Percentiles rank a stretch among this genome's conserved stretches.
Evolutionary conservation across 2,888 invertebrate species (phyloP).

Genomic region (Antheraea assamensis): DNA sequence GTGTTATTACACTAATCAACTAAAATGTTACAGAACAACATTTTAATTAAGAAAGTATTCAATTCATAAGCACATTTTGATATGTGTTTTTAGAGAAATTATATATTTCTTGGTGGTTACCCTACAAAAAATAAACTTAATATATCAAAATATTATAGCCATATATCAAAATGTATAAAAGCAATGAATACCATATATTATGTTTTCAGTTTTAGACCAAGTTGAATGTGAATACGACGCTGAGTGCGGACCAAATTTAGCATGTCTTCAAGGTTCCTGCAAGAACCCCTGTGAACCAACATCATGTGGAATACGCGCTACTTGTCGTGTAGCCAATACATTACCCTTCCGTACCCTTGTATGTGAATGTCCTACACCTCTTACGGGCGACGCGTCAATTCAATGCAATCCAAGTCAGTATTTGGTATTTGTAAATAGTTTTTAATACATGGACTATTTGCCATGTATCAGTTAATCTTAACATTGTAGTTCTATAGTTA

Average conservation of each 20-base stretch:
- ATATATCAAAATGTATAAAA: neutral
- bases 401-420: conserved; percentile 90
- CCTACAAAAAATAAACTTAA: neutral
- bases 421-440: neutral
- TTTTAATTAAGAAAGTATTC: neutral
- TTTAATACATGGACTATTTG: neutral
- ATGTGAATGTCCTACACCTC: conserved; percentile 92
- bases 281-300: conserved; percentile 90
- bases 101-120: neutral
- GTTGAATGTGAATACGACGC: conserved; percentile 89
- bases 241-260: conserved; percentile 92
- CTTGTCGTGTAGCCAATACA: conserved; percentile 92
- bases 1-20: neutral
- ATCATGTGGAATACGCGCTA: conserved; percentile 91
- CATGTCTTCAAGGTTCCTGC: conserved; percentile 91
- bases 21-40: neutral
- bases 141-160: neutral
- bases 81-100: neutral
- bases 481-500: neutral
- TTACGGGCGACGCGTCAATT: conserved; percentile 92
- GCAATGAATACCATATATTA: neutral
- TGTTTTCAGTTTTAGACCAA: conserved; percentile 66
- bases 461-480: neutral
- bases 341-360: conserved; percentile 93
- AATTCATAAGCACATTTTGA: neutral